A percentile compares a stretch with the other conserved stretches of the same genome.
phyloP scores from a whole-genome alignment of 1,140 invertebrate species.

The Cydia pomonella region DNA sequence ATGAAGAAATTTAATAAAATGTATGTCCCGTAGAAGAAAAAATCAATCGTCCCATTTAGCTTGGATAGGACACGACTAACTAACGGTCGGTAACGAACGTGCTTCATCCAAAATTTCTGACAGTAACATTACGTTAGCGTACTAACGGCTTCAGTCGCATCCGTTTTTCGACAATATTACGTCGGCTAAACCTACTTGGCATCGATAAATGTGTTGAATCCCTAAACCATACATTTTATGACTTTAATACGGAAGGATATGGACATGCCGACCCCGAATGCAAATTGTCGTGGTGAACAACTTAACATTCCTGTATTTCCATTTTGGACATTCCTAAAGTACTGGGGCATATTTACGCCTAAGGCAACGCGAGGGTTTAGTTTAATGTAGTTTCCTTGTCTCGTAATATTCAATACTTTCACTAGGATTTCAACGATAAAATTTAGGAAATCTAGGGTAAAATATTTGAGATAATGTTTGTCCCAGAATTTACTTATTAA shows the following conservation, averaged over 20 bases:
- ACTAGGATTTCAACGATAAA: background rate
- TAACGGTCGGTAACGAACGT: background rate
- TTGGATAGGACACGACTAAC: too few species aligned
- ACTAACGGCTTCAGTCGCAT: background rate
- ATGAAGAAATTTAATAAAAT: too few species aligned
- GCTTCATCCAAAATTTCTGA: background rate
- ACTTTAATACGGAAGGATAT: constrained; percentile 27
- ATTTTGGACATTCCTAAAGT: constrained; percentile 27
- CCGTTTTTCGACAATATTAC: background rate
- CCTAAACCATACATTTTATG: constrained; percentile 18
- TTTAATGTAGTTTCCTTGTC: constrained; percentile 30
- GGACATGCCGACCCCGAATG: constrained; percentile 15
- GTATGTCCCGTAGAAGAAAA: too few species aligned
- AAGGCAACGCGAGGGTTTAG: constrained; percentile 24
- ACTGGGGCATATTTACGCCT: constrained; percentile 27
- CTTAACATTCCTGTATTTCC: constrained; percentile 33
- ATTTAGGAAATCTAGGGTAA: constrained; percentile 4
- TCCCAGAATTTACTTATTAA: background rate
- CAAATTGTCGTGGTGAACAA: constrained; percentile 29
- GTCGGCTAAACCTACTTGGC: background rate
- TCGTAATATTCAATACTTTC: too few species aligned
- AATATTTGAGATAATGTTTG: background rate
- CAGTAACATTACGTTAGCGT: background rate
- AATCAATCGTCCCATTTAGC: too few species aligned
- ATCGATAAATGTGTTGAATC: background rate